Percentiles rank a stretch among this genome's conserved stretches.
Evolutionary conservation across 2,113 vertebrate genomes (phyloP).

Genomic region (Ciconia stormi): DNA sequence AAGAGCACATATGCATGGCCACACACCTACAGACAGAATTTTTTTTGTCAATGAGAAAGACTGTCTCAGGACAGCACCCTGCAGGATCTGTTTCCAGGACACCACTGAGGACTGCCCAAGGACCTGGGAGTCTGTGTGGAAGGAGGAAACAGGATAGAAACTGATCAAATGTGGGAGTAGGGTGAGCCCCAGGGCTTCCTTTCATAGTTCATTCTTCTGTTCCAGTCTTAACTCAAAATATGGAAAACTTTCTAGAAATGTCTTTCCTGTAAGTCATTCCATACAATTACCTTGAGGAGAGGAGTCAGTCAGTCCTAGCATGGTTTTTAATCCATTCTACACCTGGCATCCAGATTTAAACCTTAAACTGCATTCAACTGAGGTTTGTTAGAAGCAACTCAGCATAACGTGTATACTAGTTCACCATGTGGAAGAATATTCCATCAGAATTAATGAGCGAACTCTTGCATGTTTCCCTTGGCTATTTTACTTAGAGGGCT

Average conservation of each 20-base stretch:
- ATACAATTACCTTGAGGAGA: neutral
- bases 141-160: neutral
- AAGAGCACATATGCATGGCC: neutral
- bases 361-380: neutral
- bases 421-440: neutral
- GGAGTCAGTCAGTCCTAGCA: neutral
- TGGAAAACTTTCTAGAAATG: neutral
- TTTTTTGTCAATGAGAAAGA: neutral
- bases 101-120: neutral
- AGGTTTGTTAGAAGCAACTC: neutral
- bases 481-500: neutral
- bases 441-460: neutral
- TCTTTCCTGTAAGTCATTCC: neutral
- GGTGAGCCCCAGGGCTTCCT: neutral
- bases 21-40: neutral
- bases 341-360: neutral
- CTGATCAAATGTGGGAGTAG: neutral
- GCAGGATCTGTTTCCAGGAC: neutral
- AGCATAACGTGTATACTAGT: rapidly evolving
- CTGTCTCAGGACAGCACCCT: neutral
- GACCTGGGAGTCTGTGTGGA: neutral
- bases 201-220: neutral
- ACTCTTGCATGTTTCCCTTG: neutral
- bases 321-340: neutral
- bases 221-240: neutral